Evolutionary conservation across 1,140 invertebrate genomes (phyloP).

Genomic region (Aphaenogaster floridana): DNA sequence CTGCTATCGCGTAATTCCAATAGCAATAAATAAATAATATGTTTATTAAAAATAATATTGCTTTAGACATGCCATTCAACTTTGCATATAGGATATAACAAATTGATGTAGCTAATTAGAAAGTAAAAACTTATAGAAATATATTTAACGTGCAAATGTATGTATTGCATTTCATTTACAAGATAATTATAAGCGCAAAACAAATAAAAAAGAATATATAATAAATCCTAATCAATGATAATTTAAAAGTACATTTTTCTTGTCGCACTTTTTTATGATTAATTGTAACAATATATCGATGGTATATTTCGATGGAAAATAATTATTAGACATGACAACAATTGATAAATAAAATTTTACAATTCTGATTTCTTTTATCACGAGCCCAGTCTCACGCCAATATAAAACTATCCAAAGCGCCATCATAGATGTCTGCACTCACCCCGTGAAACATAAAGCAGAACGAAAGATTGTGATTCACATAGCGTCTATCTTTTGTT

Average conservation of each 20-base stretch:
- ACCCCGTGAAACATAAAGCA: slow-evolving; percentile 28
- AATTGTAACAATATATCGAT: not conserved
- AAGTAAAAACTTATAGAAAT: not conserved
- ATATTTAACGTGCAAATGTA: not conserved
- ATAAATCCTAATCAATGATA: not conserved
- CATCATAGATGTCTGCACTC: not conserved
- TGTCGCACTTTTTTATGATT: not conserved
- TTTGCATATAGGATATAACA: not conserved
- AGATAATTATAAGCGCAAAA: not conserved
- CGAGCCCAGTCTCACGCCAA: not conserved
- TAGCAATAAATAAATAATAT: not conserved
- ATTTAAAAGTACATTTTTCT: not conserved
- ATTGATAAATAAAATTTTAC: not conserved
- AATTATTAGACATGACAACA: not conserved
- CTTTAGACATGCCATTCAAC: not conserved
- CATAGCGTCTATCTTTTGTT: not conserved
- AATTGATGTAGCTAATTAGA: not conserved
- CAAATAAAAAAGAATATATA: not conserved
- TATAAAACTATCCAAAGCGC: not conserved
- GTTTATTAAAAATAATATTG: not conserved
- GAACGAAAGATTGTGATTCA: slow-evolving; percentile 13
- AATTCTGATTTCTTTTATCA: not conserved
- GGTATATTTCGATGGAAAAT: not conserved
- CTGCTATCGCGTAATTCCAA: not conserved
- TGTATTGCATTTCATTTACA: not conserved